Conservation (phyloP, 2,888 invertebrate genomes). For the Euzetes globulus region DNA sequence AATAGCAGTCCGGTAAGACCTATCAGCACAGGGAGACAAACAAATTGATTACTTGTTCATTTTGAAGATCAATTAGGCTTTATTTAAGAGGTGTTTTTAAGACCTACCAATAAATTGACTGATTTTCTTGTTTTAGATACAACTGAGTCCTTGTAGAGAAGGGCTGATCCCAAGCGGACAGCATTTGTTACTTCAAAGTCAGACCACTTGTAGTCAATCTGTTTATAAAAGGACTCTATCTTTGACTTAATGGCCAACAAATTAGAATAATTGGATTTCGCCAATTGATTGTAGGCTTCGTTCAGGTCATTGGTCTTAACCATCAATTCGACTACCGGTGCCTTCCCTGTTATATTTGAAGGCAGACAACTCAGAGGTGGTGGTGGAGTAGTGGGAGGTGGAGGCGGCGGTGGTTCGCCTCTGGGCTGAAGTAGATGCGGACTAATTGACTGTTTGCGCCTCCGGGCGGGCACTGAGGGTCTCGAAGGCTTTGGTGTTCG, state of each 20-base stretch:
- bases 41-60: too few species aligned
- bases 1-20: conserved; percentile 6
- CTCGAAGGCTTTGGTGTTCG: background rate
- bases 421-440: background rate
- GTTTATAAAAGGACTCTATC: background rate
- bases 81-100: too few species aligned
- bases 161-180: background rate
- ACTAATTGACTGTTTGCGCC: background rate
- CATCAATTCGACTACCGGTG: background rate
- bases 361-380: background rate
- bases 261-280: conserved; percentile 14
- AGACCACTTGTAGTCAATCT: background rate
- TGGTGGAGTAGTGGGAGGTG: background rate
- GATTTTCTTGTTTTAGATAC: background rate
- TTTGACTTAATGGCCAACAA: conserved; percentile 15
- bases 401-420: background rate
- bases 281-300: conserved; percentile 25
- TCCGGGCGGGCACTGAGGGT: background rate
- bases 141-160: conserved; percentile 1
- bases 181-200: background rate
- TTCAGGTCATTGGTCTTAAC: background rate
- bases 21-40: too few species aligned
- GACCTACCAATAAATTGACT: conserved; percentile 15
- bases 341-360: background rate
- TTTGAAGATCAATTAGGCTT: too few species aligned